A percentile compares a stretch with the other conserved stretches of the same genome.
Conservation (phyloP, 2,888 invertebrate species). For the Ichneumoninae sp. region DNA sequence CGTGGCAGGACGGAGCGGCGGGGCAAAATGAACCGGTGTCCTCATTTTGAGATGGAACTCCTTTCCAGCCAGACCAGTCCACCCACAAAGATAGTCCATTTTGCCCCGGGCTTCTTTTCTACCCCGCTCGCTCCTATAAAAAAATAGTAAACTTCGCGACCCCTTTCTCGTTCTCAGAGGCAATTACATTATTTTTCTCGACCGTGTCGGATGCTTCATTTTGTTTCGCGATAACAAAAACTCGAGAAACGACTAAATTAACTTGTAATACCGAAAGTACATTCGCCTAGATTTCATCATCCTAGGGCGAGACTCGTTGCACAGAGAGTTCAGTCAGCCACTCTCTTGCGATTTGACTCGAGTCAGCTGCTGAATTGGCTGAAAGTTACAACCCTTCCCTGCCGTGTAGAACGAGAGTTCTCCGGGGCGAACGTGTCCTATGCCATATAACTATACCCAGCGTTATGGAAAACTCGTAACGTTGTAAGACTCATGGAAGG, state of each 20-base stretch:
- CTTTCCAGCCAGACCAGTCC: too few relatives aligned
- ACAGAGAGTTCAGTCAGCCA: neutral
- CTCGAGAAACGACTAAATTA: too few relatives aligned
- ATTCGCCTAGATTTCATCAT: neutral
- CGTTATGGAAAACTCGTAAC: conserved; percentile 47
- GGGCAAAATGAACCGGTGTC: too few relatives aligned
- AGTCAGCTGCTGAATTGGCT: conserved; percentile 57
- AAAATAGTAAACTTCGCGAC: too few relatives aligned
- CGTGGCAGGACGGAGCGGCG: neutral
- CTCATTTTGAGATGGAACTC: too few relatives aligned
- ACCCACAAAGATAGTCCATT: too few relatives aligned
- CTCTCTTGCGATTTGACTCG: conserved; percentile 34
- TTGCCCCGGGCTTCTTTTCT: too few relatives aligned
- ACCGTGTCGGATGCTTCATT: too few relatives aligned
- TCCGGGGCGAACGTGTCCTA: neutral
- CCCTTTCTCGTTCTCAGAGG: too few relatives aligned
- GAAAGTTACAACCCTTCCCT: conserved; percentile 22
- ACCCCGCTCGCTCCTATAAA: too few relatives aligned
- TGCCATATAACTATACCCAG: conserved; percentile 8
- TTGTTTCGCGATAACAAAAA: too few relatives aligned
- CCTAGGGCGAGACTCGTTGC: neutral
- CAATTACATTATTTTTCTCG: too few relatives aligned
- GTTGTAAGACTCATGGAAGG: conserved; percentile 29
- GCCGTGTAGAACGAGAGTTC: conserved; percentile 31
- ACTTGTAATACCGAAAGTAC: neutral